phyloP scores from a whole-genome alignment of 1,140 invertebrate genomes.

The Sesamia nonagrioides region DNA sequence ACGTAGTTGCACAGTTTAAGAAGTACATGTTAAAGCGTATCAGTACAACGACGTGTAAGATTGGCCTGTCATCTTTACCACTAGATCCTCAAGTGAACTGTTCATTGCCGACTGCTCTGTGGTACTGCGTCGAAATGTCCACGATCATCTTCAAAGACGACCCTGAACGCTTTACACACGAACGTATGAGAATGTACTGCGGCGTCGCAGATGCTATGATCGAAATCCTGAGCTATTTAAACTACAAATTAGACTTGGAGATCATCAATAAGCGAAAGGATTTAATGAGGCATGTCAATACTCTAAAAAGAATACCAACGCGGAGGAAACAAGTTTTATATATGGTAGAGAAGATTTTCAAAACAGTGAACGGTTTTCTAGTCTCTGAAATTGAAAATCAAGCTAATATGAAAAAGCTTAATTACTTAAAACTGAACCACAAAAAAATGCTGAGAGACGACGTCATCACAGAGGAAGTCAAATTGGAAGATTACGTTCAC shows the following conservation, averaged over 20 bases:
- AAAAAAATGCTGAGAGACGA: slow-evolving; percentile 55
- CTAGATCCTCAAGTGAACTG: slow-evolving; percentile 58
- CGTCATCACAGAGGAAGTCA: neutral
- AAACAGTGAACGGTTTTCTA: neutral
- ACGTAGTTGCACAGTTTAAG: slow-evolving; percentile 62
- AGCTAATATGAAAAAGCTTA: slow-evolving; percentile 56
- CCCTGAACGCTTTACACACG: slow-evolving; percentile 52
- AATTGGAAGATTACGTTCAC: neutral
- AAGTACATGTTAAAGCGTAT: slow-evolving; percentile 62
- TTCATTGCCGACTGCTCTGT: slow-evolving; percentile 58
- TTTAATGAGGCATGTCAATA: slow-evolving; percentile 56
- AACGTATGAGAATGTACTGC: slow-evolving; percentile 57
- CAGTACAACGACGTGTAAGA: slow-evolving; percentile 55
- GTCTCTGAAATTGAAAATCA: slow-evolving; percentile 58
- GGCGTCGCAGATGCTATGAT: slow-evolving; percentile 51
- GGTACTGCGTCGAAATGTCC: slow-evolving; percentile 66
- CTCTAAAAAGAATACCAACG: slow-evolving; percentile 53
- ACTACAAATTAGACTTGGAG: slow-evolving; percentile 59
- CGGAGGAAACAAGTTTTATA: neutral
- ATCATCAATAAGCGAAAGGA: slow-evolving; percentile 58
- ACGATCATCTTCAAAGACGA: slow-evolving; percentile 61
- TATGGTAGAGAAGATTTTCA: slow-evolving; percentile 1
- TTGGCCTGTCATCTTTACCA: slow-evolving; percentile 61
- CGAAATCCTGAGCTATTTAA: slow-evolving; percentile 58
- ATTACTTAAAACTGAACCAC: slow-evolving; percentile 62